Base-by-base conservation (phyloP, 1,140 invertebrate genomes). In the Drosophila cardini region DNA sequence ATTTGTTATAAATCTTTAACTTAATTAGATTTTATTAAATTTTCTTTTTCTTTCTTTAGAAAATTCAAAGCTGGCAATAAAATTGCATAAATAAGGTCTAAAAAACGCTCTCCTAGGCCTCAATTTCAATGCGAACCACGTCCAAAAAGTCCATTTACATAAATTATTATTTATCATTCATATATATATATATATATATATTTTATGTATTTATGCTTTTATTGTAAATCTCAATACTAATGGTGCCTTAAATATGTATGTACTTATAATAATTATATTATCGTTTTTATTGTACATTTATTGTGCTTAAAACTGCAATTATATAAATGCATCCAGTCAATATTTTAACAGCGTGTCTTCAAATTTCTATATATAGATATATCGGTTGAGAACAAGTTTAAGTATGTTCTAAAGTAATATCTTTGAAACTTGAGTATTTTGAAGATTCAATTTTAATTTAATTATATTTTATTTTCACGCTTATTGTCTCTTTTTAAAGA, bases 21-120 rank as follows among this genome's bases (percentile, higher is more conserved):
- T 26, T 4, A 26, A 26, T 34, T 40, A 30, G 0, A 34, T 15
- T 26, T 8, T 10, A 26, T 10, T n/a, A 15, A 42, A 42, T 40
- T 30, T 9, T 40, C 46, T 0, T 40, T 32, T 56, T 5, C 10
- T 63, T 78, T 10, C 5, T 5, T 6, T 30, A 91, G 90, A 52
- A 91, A 91, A 80, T 91, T 90, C 61, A 91, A 90, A 64, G 74
- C 86, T 32, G 72, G 71, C 11, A 91, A 85, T 4, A 91, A 91
- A 72, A 79, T 79, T 34, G 76, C 90, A 34, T 91, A 67, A 58
- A 30, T 1, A 10, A 6, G n/a, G 5, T 9, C 3, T 26, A n/a
- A n/a, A 11, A 4, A 10, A n/a, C n/a, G n/a, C n/a, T n/a, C n/a
- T n/a, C n/a, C n/a, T n/a, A n/a, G n/a, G n/a, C 2, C 30, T 9